Conservation (phyloP, 2,888 invertebrate genomes). For the Matsumyia berberina region DNA sequence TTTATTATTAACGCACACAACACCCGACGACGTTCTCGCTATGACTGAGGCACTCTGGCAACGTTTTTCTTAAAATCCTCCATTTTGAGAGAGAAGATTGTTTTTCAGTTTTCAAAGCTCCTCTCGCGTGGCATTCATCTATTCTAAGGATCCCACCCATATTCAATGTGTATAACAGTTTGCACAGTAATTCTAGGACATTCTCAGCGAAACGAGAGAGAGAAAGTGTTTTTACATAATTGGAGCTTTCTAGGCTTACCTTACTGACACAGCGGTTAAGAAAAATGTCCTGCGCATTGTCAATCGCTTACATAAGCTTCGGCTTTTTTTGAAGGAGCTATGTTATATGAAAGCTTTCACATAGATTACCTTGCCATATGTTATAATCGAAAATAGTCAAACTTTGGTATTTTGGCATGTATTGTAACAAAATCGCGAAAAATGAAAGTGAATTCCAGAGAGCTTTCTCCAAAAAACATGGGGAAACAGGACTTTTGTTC, state of each 20-base stretch:
- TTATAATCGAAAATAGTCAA: slow-evolving; percentile 9
- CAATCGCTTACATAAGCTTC: slow-evolving; percentile 55
- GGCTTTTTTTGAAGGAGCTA: not conserved
- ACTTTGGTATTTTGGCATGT: slow-evolving; percentile 27
- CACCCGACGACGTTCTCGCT: slow-evolving; percentile 85
- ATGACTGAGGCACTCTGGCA: slow-evolving; percentile 81
- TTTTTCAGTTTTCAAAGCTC: slow-evolving; percentile 58
- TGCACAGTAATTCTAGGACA: slow-evolving; percentile 50
- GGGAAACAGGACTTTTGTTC: slow-evolving; percentile 64
- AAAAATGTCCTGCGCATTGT: slow-evolving; percentile 63
- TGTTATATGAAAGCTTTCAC: slow-evolving; percentile 58
- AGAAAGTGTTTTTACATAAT: slow-evolving; percentile 65
- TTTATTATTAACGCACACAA: slow-evolving; percentile 81
- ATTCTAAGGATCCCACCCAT: slow-evolving; percentile 72
- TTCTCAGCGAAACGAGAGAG: slow-evolving; percentile 13
- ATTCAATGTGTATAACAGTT: slow-evolving; percentile 70
- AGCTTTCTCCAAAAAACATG: slow-evolving; percentile 41
- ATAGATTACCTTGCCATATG: slow-evolving; percentile 55
- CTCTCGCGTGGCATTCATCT: slow-evolving; percentile 32
- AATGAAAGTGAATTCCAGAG: slow-evolving; percentile 72
- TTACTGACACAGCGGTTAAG: slow-evolving; percentile 55
- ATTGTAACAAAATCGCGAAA: slow-evolving; percentile 53
- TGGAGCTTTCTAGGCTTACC: slow-evolving; percentile 52
- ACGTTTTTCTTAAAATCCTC: slow-evolving; percentile 70
- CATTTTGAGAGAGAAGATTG: slow-evolving; percentile 65